Conservation (phyloP, 2,888 invertebrate species). For the Plagodis dolabraria region DNA sequence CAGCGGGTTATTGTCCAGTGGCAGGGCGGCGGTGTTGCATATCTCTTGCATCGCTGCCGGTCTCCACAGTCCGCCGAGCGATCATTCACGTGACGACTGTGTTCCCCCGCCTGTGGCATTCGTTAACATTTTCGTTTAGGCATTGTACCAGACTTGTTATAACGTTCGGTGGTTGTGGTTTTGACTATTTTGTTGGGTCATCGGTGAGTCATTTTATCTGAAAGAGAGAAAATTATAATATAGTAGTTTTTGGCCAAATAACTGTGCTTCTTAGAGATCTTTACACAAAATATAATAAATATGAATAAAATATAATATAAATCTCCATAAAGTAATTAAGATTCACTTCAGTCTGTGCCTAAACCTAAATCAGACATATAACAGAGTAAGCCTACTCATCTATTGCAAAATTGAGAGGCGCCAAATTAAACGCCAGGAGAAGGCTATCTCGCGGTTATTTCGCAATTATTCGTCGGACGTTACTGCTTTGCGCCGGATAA, state of each 20-base stretch:
- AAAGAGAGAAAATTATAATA: conserved; percentile 40
- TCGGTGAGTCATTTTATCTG: conserved; percentile 64
- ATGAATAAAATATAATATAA: too few species aligned
- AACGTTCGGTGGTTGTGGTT: conserved; percentile 36
- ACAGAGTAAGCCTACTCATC: conserved; percentile 48
- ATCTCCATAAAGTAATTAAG: too few species aligned
- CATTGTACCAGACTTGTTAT: conserved; percentile 33
- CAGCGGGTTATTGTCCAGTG: conserved; percentile 81
- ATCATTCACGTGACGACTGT: conserved; percentile 71
- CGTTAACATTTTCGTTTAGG: conserved; percentile 68
- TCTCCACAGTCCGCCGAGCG: conserved; percentile 58
- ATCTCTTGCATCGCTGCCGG: conserved; percentile 84
- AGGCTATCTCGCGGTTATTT: conserved; percentile 75
- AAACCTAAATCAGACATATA: neutral
- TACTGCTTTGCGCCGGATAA: conserved; percentile 76
- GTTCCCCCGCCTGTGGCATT: conserved; percentile 69
- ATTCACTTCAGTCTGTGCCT: too few species aligned
- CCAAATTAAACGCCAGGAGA: conserved; percentile 74
- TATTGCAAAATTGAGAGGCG: conserved; percentile 66
- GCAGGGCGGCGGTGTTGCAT: conserved; percentile 83
- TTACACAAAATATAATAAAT: too few species aligned
- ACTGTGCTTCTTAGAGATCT: too few species aligned
- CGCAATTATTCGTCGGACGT: conserved; percentile 80
- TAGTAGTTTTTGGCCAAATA: too few species aligned
- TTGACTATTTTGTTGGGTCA: conserved; percentile 11